Evolutionary conservation across 2,113 vertebrate genomes (phyloP), one percentile per base, ranked within the genome.

Genomic region (Sialia sialis): DNA sequence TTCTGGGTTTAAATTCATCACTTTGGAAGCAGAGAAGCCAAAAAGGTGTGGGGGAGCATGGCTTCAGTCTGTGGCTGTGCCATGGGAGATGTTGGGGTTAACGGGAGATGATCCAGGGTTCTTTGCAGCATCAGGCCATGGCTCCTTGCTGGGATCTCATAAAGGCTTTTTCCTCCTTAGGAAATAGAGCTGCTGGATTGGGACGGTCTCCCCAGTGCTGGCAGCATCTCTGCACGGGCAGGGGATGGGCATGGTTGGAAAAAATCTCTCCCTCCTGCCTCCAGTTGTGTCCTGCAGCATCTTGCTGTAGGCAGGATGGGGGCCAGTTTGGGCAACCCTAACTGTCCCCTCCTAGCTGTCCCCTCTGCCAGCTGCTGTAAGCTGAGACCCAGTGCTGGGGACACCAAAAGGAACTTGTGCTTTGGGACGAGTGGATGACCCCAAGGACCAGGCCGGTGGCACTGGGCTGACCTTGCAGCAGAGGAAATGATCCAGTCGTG

Each of bases 111-210:
- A 59, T 62, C 62, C 76, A 60, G 68, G 46, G 59, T 20, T 92
- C 59, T 64, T 5, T 0, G 72, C 7, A 48, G 92, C 76, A n/a
- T 54, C 6, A 5, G 74, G 87, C 87, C 64, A 54, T 0, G 29
- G 89, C 69, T 96, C 60, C 91, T 95, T 2, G 16, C 89, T 96
- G 96, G 18, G 89, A 91, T 84, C 69, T 94, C 39, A 6, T 93
- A 93, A 94, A 95, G 44, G 36, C 87, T 92, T 93, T 95, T 96
- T 95, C 93, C 87, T 92, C 94, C 96, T 94, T 96, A 87, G 91
- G 93, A 95, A 94, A 68, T 75, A 77, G 81, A 94, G 64, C 87
- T 89, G 94, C 80, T 3, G 69, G 66, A 76, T 81, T 77, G 91
- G 84, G 91, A 89, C 0, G 0, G 41, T 81, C 59, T 93, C 68